These are phyloP conservation scores for Podiceps cristatus DNA, from an alignment of 2,113 vertebrate genomes.

Conservation along the genomic window DNA sequence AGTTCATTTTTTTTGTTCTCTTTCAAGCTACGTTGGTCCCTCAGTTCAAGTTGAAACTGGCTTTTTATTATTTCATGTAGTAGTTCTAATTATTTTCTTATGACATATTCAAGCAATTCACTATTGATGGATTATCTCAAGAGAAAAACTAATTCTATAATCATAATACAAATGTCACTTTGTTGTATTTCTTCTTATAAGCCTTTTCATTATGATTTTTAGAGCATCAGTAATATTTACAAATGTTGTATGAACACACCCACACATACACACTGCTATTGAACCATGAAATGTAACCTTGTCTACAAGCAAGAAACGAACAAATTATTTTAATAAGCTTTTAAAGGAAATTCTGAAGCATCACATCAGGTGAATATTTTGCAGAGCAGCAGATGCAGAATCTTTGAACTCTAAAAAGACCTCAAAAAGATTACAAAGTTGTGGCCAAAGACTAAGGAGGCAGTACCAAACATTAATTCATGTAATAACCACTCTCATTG, in stretches of 20 bases:
- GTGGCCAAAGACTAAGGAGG: not conserved
- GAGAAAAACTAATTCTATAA: not conserved
- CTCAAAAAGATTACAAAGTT: not conserved
- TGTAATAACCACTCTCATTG: not conserved
- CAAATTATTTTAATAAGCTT: not conserved
- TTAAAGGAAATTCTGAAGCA: not conserved
- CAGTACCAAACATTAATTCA: not conserved
- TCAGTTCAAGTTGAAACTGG: not conserved
- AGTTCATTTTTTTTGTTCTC: no score
- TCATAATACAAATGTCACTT: not conserved
- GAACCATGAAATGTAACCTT: not conserved
- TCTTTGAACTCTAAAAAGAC: not conserved
- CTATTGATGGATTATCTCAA: not conserved
- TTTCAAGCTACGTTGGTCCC: not conserved
- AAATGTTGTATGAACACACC: not conserved
- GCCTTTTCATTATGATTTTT: not conserved
- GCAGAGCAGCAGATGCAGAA: not conserved
- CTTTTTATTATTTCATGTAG: not conserved
- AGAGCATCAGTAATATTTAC: not conserved
- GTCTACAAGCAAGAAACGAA: not conserved
- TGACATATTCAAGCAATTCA: not conserved
- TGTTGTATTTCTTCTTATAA: not conserved
- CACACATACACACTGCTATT: not conserved
- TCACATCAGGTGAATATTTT: not conserved
- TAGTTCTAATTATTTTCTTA: conserved; percentile 4